A percentile compares a stretch with the other conserved stretches of the same genome.
Conservation (phyloP, 2,797 vertebrate species). For the Monodelphis domestica region DNA sequence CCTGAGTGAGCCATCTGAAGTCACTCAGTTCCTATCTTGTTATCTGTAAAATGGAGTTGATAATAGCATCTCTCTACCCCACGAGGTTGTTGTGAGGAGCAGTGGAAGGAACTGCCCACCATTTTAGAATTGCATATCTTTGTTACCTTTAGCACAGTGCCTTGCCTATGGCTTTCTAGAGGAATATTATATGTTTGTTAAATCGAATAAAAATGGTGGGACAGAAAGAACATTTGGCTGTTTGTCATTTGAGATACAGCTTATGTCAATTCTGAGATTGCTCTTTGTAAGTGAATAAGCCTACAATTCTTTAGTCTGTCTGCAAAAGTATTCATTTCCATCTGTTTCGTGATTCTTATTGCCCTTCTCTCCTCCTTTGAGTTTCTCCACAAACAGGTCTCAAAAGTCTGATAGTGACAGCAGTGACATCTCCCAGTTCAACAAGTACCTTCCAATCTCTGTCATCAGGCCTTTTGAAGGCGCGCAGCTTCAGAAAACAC, state of each 20-base stretch:
- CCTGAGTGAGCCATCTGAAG: neutral
- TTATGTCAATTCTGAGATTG: neutral
- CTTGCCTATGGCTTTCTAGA: neutral
- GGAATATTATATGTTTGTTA: neutral
- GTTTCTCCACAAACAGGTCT: constrained; percentile 20
- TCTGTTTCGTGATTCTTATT: neutral
- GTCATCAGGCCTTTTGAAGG: constrained; percentile 19
- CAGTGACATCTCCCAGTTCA: constrained; percentile 11
- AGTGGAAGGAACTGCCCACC: neutral
- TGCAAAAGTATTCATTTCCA: neutral
- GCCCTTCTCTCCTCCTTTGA: neutral
- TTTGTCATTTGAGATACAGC: neutral
- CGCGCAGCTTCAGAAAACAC: neutral
- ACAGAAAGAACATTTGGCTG: neutral
- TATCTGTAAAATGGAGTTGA: neutral
- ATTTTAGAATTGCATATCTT: neutral
- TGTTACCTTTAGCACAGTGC: neutral
- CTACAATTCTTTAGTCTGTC: neutral
- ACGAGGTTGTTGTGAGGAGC: neutral
- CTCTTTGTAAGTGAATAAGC: neutral
- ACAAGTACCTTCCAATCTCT: constrained; percentile 3
- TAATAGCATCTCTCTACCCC: neutral
- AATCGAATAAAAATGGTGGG: neutral
- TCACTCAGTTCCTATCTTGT: neutral
- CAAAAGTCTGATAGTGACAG: constrained; percentile 6